Base-by-base conservation (phyloP, 2,113 vertebrate genomes). In the Lucifuga dentata region DNA sequence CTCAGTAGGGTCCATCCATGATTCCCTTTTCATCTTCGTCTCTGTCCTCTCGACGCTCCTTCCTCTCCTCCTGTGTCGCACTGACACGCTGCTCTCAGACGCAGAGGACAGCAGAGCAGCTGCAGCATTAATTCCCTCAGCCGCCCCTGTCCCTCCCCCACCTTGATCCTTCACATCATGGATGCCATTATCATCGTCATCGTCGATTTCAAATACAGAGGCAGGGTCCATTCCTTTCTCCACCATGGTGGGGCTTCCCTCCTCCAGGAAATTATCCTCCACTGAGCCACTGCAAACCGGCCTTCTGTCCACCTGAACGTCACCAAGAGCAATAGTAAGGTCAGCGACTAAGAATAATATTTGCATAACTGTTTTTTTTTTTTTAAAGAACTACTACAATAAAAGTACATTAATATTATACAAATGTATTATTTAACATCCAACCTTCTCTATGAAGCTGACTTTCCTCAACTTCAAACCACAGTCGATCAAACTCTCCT, bases 181-280 rank as follows among this genome's bases (percentile, higher is more conserved):
- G 2, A 88, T 93, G 13, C 94, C 94, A 0, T 88, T 92, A 21
- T 95, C 95, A 0, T 97, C 95, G 0, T 98, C 97, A 0, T 98
- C 97, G 29, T 97, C 97, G 85, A 98, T 91, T 60, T 97, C 94
- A 20, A 98, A 97, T 19, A 96, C 90, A 0, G 93, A 93, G 0
- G 94, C 84, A 0, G 95, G 94, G 80, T 98, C 96, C 93, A 95
- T 92, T 73, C 97, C 97, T 20, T 95, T 95, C 84, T 98, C 97
- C 85, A 98, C 95, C 95, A 98, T 95, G 6, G 96, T 98, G 73
- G 96, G 97, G 77, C 97, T 98, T 1, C 97, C 97, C 44, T 98
- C 97, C 57, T 98, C 96, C 32, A 97, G 75, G 79, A 96, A 94
- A 20, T 89, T 94, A 58, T 92, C 91, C 0, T 95, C 93, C 73